phyloP scores from a whole-genome alignment of 1,140 invertebrate species.

The Chrysomallon squamiferum region DNA sequence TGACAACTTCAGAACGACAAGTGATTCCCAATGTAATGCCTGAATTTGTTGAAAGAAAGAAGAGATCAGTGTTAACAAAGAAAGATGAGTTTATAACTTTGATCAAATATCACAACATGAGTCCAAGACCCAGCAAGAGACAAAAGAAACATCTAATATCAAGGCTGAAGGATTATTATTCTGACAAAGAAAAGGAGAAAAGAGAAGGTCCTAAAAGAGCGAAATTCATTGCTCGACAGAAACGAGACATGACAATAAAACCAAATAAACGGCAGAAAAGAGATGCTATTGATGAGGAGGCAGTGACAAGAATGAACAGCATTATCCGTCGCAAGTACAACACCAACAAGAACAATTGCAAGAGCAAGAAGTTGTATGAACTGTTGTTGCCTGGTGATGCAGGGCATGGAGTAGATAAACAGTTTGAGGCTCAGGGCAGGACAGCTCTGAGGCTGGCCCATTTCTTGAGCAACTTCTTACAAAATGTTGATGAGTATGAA shows the following conservation, averaged over 20 bases:
- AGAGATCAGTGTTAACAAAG: slow-evolving; percentile 29
- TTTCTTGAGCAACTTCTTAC: slow-evolving; percentile 92
- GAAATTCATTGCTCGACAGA: slow-evolving; percentile 13
- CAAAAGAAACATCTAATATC: slow-evolving; percentile 19
- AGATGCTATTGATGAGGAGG: slow-evolving; percentile 40
- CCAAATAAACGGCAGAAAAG: slow-evolving; percentile 38
- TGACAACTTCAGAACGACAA: slow-evolving; percentile 35
- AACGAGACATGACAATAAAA: slow-evolving; percentile 18
- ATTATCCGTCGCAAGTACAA: slow-evolving; percentile 47
- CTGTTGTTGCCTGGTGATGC: slow-evolving; percentile 66
- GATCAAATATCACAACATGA: slow-evolving; percentile 9
- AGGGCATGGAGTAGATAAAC: slow-evolving; percentile 75
- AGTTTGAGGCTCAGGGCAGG: slow-evolving; percentile 71
- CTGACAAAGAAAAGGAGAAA: slow-evolving; percentile 1
- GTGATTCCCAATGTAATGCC: slow-evolving; percentile 50
- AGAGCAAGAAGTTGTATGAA: slow-evolving; percentile 40
- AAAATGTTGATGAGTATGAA: slow-evolving; percentile 92
- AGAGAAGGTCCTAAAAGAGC: slow-evolving; percentile 10
- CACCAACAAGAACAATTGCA: slow-evolving; percentile 42
- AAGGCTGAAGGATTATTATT: slow-evolving; percentile 9
- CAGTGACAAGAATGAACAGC: slow-evolving; percentile 41
- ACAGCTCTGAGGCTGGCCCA: slow-evolving; percentile 94
- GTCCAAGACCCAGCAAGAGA: slow-evolving; percentile 15
- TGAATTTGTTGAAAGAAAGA: slow-evolving; percentile 40
- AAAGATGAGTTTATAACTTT: slow-evolving; percentile 38